Percentiles rank a stretch among this genome's conserved stretches.
phyloP scores from a whole-genome alignment of 2,797 vertebrate genomes.

The Pseudocheirus occidentalis region DNA sequence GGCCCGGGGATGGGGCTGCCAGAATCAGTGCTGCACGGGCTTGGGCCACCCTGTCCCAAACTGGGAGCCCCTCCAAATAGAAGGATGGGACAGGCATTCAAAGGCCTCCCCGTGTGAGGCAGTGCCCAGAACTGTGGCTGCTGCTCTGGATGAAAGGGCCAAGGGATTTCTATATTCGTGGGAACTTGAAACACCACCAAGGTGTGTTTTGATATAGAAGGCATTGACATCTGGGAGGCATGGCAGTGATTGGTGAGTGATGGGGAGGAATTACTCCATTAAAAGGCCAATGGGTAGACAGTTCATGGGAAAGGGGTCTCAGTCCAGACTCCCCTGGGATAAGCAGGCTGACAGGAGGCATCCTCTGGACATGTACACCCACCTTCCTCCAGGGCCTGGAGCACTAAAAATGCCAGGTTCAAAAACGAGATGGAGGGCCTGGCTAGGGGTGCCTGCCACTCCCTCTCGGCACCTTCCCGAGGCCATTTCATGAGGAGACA shows the following conservation, averaged over 20 bases:
- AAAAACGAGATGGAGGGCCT: no score
- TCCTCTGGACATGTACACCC: no score
- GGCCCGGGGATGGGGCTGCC: conserved; percentile 77
- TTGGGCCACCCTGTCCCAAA: conserved; percentile 78
- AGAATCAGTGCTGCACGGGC: conserved; percentile 78
- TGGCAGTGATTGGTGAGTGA: conserved; percentile 83
- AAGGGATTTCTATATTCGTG: background rate
- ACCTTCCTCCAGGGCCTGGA: no score
- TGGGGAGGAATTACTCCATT: conserved; percentile 63
- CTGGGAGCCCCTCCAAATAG: conserved; percentile 83
- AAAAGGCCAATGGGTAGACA: no score
- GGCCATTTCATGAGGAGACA: background rate
- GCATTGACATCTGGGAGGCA: conserved; percentile 80
- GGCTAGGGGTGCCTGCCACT: background rate
- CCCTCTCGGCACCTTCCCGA: background rate
- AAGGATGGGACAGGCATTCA: conserved; percentile 68
- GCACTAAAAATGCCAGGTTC: no score
- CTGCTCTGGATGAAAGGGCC: background rate
- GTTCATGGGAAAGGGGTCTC: no score
- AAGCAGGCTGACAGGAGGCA: no score
- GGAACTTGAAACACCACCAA: background rate
- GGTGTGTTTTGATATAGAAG: background rate
- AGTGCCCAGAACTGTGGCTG: conserved; percentile 58
- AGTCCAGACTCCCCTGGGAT: no score
- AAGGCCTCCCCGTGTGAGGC: conserved; percentile 63